A percentile compares a stretch with the other conserved stretches of the same genome.
Conservation (phyloP, 2,888 invertebrate species). For the Mellilla xanthometata region DNA sequence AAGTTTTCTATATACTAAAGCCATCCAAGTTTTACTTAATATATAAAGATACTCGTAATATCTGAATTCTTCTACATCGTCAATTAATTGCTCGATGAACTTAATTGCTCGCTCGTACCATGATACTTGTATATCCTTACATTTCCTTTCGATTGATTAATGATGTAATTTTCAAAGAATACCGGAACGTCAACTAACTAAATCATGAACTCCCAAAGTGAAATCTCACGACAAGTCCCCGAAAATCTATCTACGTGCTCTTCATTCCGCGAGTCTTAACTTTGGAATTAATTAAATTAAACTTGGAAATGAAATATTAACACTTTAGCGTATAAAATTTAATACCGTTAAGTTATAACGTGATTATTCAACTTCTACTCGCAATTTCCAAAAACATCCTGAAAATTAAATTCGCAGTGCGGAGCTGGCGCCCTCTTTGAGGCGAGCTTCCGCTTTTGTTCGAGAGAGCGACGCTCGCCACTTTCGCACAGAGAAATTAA, state of each 20-base stretch:
- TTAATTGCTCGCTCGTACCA: too few species aligned
- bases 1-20: too few species aligned
- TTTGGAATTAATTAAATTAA: constrained; percentile 82
- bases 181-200: background rate
- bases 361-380: constrained; percentile 77
- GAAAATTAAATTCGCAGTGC: constrained; percentile 78
- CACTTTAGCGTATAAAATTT: constrained; percentile 82
- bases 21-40: too few species aligned
- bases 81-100: too few species aligned
- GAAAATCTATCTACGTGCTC: constrained; percentile 37
- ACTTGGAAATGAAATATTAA: constrained; percentile 83
- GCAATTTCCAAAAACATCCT: constrained; percentile 79
- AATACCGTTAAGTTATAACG: constrained; percentile 82
- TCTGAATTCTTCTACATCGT: too few species aligned
- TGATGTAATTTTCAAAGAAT: background rate
- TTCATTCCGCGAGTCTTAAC: constrained; percentile 57
- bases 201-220: constrained; percentile 5
- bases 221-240: constrained; percentile 52
- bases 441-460: constrained; percentile 69
- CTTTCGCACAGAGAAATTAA: constrained; percentile 80
- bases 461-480: constrained; percentile 61
- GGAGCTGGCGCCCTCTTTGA: constrained; percentile 68
- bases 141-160: too few species aligned
- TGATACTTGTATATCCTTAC: too few species aligned
- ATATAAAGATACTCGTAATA: too few species aligned